Evolutionary conservation across 2,113 vertebrate genomes (phyloP).

Genomic region (Lathamus discolor): DNA sequence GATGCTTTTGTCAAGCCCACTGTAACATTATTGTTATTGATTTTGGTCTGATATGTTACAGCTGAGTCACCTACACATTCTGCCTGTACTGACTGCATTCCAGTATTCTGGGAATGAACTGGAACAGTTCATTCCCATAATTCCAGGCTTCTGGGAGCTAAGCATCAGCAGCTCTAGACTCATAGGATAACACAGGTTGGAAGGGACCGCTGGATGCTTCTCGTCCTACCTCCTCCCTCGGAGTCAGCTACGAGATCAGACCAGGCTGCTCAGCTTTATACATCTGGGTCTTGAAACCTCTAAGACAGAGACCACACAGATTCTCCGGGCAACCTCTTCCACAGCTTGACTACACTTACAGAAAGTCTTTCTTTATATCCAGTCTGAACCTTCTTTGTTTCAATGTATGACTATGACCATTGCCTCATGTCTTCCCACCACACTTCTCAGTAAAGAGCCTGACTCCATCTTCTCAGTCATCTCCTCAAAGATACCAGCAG

Average conservation of each 20-base stretch:
- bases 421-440: not conserved
- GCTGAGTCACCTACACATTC: not conserved
- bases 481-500: not conserved
- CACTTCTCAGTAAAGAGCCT: accelerated
- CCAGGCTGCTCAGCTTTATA: not conserved
- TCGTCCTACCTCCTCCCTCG: not conserved
- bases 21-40: not conserved
- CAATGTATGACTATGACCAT: not conserved
- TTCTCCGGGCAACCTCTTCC: not conserved
- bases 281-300: not conserved
- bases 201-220: not conserved
- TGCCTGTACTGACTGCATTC: not conserved
- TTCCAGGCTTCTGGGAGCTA: not conserved
- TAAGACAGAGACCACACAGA: not conserved
- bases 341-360: accelerated
- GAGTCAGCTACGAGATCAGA: not conserved
- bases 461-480: not conserved
- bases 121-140: too few species aligned
- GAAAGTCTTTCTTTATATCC: not conserved
- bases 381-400: not conserved
- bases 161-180: not conserved
- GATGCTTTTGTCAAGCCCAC: not conserved
- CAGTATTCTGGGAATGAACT: not conserved
- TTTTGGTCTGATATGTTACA: not conserved
- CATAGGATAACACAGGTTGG: not conserved